These are phyloP conservation scores for Passer montanus DNA, from an alignment of 2,113 vertebrate genomes.

Conservation along the genomic window DNA sequence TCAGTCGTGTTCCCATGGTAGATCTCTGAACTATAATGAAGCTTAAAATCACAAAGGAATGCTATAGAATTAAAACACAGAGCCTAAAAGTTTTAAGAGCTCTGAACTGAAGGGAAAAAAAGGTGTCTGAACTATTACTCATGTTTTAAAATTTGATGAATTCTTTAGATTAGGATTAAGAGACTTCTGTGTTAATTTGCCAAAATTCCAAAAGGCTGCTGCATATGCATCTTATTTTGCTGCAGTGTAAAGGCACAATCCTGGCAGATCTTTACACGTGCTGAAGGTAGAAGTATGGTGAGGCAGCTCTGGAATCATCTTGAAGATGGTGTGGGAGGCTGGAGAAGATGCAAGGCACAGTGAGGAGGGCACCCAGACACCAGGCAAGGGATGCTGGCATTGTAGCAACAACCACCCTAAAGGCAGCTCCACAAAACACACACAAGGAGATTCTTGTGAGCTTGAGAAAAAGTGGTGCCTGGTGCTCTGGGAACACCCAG, in stretches of 20 bases:
- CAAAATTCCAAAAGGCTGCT: background rate
- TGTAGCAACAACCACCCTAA: background rate
- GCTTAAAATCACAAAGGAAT: slow-evolving; percentile 67
- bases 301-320: background rate
- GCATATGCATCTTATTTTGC: background rate
- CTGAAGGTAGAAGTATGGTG: background rate
- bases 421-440: background rate
- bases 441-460: background rate
- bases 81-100: background rate
- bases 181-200: background rate
- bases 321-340: background rate
- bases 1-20: slow-evolving; percentile 65
- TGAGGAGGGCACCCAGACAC: background rate
- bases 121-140: background rate
- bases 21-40: slow-evolving; percentile 21
- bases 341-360: background rate
- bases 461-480: slow-evolving; percentile 11
- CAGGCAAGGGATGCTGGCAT: background rate
- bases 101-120: background rate
- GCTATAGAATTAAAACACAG: background rate
- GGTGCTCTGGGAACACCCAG: slow-evolving; percentile 15
- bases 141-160: background rate
- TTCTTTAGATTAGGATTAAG: background rate
- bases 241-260: background rate
- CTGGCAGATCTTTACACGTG: background rate